Percentiles rank a stretch among this genome's conserved stretches.
Evolutionary conservation across 2,113 vertebrate genomes (phyloP).

Genomic region (Brienomyrus brachyistius): DNA sequence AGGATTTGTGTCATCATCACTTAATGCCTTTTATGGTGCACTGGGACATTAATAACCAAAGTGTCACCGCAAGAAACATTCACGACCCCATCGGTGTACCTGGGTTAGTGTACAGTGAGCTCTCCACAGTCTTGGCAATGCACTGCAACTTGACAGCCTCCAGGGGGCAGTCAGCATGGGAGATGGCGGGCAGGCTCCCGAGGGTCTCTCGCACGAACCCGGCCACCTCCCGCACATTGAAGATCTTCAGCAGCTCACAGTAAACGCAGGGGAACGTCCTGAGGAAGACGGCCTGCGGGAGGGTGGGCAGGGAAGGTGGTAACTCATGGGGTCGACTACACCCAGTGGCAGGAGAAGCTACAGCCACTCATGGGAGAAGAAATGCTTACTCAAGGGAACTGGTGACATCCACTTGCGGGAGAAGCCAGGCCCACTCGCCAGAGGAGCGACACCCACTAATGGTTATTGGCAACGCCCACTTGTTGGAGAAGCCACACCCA

Average conservation of each 20-base stretch:
- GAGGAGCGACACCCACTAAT: neutral
- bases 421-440: neutral
- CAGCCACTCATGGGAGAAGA: neutral
- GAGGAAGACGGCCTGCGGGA: conserved; percentile 82
- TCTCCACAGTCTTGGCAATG: conserved; percentile 89
- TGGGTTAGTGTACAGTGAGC: conserved; percentile 86
- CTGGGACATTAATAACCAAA: neutral
- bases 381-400: neutral
- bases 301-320: neutral
- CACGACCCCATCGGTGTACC: conserved; percentile 54
- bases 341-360: neutral
- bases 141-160: conserved; percentile 92
- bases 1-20: conserved; percentile 4
- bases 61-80: neutral
- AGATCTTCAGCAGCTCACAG: conserved; percentile 87
- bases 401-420: neutral
- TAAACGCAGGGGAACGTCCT: conserved; percentile 87
- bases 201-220: conserved; percentile 87
- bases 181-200: conserved; percentile 75
- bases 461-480: neutral
- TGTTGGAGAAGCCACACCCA: too few relatives aligned
- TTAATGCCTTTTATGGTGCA: neutral
- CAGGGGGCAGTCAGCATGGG: conserved; percentile 81
- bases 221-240: conserved; percentile 88
- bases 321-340: neutral